These are phyloP conservation scores for Phyllostomus hastatus DNA, from an alignment of 2,113 vertebrate genomes.

Conservation along the genomic window DNA sequence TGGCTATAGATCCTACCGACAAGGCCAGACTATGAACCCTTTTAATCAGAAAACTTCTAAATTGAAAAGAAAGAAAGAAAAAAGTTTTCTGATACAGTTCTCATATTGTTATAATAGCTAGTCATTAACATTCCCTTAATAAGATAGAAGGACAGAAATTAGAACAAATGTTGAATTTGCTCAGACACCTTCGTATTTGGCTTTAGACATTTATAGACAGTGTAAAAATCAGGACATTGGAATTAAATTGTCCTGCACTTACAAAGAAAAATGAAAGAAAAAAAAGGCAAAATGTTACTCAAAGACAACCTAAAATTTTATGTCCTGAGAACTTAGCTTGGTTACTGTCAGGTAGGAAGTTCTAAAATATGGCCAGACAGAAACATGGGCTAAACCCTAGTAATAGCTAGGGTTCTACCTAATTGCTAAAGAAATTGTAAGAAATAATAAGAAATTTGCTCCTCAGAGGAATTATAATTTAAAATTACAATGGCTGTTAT, in stretches of 20 bases:
- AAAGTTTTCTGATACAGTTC: neutral
- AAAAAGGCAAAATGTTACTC: neutral
- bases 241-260: too few relatives aligned
- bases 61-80: neutral
- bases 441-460: too few relatives aligned
- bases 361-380: neutral
- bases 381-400: neutral
- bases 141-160: neutral
- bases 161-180: too few relatives aligned
- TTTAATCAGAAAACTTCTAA: neutral
- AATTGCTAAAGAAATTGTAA: neutral
- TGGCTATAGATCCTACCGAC: neutral
- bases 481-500: neutral
- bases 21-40: neutral
- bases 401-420: neutral
- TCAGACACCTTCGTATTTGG: too few relatives aligned
- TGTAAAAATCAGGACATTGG: too few relatives aligned
- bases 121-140: neutral
- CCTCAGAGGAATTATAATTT: neutral
- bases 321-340: neutral
- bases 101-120: neutral
- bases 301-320: neutral
- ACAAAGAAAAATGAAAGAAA: neutral
- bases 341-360: neutral
- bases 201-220: too few relatives aligned